Evolutionary conservation across 2,113 vertebrate species (phyloP), one percentile per base, ranked within the genome.

Genomic region (Poicephalus gulielmi): DNA sequence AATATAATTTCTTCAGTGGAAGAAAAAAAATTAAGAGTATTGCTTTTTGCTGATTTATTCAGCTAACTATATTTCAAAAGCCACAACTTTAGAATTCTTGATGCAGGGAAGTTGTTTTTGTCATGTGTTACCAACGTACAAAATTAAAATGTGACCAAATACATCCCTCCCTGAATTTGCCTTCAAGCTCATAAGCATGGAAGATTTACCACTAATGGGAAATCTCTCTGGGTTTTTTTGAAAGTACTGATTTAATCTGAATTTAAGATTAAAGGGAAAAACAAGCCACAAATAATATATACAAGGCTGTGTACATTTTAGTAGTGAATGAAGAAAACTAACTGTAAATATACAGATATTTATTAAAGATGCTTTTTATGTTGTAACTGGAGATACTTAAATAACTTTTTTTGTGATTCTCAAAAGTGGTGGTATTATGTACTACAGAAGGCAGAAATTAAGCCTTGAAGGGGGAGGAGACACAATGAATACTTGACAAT

Each of bases 231-330:
- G 73, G n/a, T 70, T 84, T 92, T 78, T 78, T 63, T 10, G 10
- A 39, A 89, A 82, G 87, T 82, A 55, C 39, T 91, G 87, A 81
- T 89, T 93, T 93, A 71, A 74, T 93, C 75, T 90, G 59, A 94
- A 93, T 95, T 83, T 70, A 89, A 91, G 69, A 94, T 83, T 68
- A 93, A 94, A 83, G 88, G 33, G 79, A 52, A 57, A 88, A 73
- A 18, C 5, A 6, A 35, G 20, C 33, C 33, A 77, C 60, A 83
- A 94, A 69, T 76, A n/a, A 86, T 52, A 77, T 62, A 62, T 73
- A 15, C 46, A 77, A 62, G 76, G 49, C 31, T 76, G 17, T 57
- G 35, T 62, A 37, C 3, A 5, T 88, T 74, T 84, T 60, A 62
- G 25, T 52, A 78, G 35, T 5, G 2, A 85, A 43, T 88, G 44